phyloP scores from a whole-genome alignment of 2,888 invertebrate genomes.

The Lobophora halterata region DNA sequence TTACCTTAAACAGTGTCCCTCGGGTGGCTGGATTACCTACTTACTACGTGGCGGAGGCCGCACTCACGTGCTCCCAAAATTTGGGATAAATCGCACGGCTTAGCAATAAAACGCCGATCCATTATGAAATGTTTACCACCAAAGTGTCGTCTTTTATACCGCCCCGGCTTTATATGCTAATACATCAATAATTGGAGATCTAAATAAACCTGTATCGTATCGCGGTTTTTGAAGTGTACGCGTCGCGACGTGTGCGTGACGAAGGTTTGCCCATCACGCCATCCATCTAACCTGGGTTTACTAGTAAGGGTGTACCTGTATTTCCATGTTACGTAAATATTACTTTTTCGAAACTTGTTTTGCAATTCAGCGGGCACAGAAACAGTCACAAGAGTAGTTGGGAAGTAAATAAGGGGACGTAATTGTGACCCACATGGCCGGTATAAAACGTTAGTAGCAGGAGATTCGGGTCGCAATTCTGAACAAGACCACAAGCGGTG shows the following conservation, averaged over 20 bases:
- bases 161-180: constrained; percentile 35
- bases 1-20: constrained; percentile 57
- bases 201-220: constrained; percentile 31
- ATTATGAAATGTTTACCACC: constrained; percentile 24
- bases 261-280: constrained; percentile 31
- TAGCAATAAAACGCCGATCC: constrained; percentile 47
- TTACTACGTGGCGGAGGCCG: no score
- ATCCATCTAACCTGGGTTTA: constrained; percentile 28
- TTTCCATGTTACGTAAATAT: constrained; percentile 15
- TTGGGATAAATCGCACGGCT: constrained; percentile 43
- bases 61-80: constrained; percentile 43
- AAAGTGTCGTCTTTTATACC: constrained; percentile 17
- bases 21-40: constrained; percentile 46
- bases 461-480: constrained; percentile 37
- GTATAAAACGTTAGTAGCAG: constrained; percentile 28
- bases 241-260: no score
- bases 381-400: constrained; percentile 1
- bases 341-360: constrained; percentile 1
- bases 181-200: constrained; percentile 46
- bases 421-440: constrained; percentile 16
- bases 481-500: constrained; percentile 44
- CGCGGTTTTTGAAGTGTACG: constrained; percentile 33
- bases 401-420: constrained; percentile 12
- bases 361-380: no score
- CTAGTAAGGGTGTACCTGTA: constrained; percentile 23